Evolutionary conservation across 2,888 invertebrate genomes (phyloP).

Genomic region (Itoplectis maculator): DNA sequence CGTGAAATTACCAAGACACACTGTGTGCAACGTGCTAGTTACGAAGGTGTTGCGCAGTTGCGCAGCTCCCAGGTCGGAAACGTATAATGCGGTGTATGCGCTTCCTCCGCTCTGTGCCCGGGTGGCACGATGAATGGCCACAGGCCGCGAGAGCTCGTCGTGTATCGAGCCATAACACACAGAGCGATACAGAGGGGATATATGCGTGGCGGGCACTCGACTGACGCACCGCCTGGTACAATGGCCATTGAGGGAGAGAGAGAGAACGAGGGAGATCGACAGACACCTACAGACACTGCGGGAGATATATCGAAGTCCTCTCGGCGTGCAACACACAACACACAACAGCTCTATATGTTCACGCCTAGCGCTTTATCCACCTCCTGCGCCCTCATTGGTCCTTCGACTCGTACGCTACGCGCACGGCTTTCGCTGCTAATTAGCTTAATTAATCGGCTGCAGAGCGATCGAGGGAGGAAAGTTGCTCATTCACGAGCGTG

Average conservation of each 20-base stretch:
- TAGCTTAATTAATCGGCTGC: conserved; percentile 69
- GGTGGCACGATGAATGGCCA: conserved; percentile 74
- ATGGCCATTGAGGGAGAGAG: conserved; percentile 43
- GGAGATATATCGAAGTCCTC: conserved; percentile 68
- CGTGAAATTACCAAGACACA: background rate
- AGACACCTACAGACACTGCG: conserved; percentile 58
- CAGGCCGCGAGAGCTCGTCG: conserved; percentile 56
- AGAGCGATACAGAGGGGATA: conserved; percentile 15
- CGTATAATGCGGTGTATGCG: background rate
- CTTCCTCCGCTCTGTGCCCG: conserved; percentile 71
- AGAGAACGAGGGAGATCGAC: conserved; percentile 39
- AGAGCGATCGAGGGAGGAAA: conserved; percentile 56
- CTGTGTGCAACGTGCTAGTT: background rate
- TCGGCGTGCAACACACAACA: conserved; percentile 52
- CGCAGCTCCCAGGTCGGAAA: background rate
- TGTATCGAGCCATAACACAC: conserved; percentile 71
- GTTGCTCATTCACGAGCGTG: conserved; percentile 62
- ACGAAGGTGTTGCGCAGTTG: background rate
- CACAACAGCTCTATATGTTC: conserved; percentile 68
- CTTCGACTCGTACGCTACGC: conserved; percentile 66
- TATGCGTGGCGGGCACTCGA: conserved; percentile 15
- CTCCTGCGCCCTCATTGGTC: conserved; percentile 21
- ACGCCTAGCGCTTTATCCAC: conserved; percentile 63
- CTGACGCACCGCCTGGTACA: conserved; percentile 55
- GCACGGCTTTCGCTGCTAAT: conserved; percentile 66